Evolutionary conservation across 1,140 invertebrate genomes (phyloP).

Genomic region (Zaprionus vittiger): DNA sequence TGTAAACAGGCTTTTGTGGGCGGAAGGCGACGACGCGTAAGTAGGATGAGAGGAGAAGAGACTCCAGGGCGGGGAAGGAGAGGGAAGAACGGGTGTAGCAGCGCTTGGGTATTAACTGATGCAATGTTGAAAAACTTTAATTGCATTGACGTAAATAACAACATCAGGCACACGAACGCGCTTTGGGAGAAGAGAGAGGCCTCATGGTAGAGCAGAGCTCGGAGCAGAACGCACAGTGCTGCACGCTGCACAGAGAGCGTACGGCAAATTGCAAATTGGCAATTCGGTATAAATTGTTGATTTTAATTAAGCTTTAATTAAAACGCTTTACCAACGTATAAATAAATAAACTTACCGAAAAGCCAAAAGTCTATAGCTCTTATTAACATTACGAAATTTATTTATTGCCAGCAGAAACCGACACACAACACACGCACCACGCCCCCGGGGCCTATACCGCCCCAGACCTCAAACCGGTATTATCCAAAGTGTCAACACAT

Average conservation of each 20-base stretch:
- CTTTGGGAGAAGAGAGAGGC: slow-evolving; percentile 1
- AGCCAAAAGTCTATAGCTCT: slow-evolving; percentile 21
- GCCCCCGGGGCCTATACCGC: slow-evolving; percentile 1
- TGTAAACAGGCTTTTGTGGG: slow-evolving; percentile 34
- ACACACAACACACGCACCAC: background rate
- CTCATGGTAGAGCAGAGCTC: slow-evolving; percentile 9
- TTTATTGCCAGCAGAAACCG: slow-evolving; percentile 10
- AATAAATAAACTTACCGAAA: slow-evolving; percentile 56
- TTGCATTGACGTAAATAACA: slow-evolving; percentile 73
- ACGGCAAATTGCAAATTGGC: slow-evolving; percentile 62
- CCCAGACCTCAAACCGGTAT: slow-evolving; percentile 59
- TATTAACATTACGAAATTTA: slow-evolving; percentile 33
- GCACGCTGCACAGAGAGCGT: slow-evolving; percentile 12
- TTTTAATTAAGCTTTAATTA: slow-evolving; percentile 82
- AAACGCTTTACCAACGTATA: slow-evolving; percentile 58
- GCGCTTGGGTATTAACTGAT: slow-evolving; percentile 47
- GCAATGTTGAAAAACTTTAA: slow-evolving; percentile 75
- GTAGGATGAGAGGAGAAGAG: background rate
- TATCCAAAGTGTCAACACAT: slow-evolving; percentile 40
- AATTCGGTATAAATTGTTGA: slow-evolving; percentile 70
- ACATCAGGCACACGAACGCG: slow-evolving; percentile 35
- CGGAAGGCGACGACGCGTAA: slow-evolving; percentile 7
- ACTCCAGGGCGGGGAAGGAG: background rate
- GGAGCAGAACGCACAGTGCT: slow-evolving; percentile 5
- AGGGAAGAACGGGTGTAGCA: background rate